Evolutionary conservation across 2,797 vertebrate species (phyloP).

Genomic region (Sebastes kiyomatsui): DNA sequence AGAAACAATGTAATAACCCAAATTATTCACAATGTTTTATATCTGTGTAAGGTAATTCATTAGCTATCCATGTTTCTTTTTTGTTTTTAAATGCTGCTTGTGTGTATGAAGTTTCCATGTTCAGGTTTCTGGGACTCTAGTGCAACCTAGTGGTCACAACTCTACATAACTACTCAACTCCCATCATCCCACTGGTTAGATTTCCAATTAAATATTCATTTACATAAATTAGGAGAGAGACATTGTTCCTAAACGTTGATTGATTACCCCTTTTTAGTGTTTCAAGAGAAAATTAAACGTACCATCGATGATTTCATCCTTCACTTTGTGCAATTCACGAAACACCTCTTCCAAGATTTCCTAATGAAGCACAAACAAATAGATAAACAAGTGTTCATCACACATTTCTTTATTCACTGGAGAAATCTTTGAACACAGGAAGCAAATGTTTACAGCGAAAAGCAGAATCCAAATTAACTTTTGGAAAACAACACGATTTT

Average conservation of each 20-base stretch:
- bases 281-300: conserved; percentile 58
- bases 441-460: background rate
- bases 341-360: conserved; percentile 99
- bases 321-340: conserved; percentile 98
- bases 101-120: background rate
- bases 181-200: background rate
- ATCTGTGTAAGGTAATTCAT: background rate
- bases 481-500: background rate
- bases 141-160: conserved; percentile 60
- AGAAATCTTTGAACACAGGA: background rate
- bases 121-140: conserved; percentile 24
- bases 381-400: background rate
- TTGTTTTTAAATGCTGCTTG: background rate
- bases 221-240: background rate
- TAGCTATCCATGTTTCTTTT: background rate
- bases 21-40: background rate
- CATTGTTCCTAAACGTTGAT: background rate
- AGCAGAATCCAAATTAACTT: background rate
- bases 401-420: background rate
- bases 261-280: background rate
- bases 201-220: conserved; percentile 11
- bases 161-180: conserved; percentile 2
- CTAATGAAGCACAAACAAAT: conserved; percentile 68
- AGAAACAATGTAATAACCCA: background rate
- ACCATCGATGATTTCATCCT: conserved; percentile 99